Evolutionary conservation across 1,140 invertebrate species (phyloP).

Genomic region (Oncopodura yosiiana): DNA sequence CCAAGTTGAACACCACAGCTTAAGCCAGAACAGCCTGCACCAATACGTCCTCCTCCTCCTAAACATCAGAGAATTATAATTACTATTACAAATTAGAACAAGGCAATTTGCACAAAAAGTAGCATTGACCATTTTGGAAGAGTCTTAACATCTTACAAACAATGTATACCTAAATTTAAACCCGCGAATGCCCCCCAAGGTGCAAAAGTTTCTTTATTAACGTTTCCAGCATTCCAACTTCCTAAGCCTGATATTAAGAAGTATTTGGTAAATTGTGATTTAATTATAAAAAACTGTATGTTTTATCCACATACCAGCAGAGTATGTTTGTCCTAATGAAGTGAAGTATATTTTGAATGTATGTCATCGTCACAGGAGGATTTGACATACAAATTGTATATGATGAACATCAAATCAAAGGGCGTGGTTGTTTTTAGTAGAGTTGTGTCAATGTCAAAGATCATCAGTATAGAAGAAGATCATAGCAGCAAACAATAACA

Average conservation of each 20-base stretch:
- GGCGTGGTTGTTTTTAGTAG: no score
- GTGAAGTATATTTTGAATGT: no score
- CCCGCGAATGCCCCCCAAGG: conserved; percentile 26
- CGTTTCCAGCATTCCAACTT: conserved; percentile 16
- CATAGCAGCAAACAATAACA: no score
- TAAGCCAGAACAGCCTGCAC: conserved; percentile 22
- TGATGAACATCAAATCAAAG: no score
- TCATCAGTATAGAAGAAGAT: no score
- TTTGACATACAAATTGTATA: no score
- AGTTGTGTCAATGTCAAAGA: no score
- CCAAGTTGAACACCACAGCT: conserved; percentile 24
- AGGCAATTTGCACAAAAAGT: neutral
- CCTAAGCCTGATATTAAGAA: conserved; percentile 8
- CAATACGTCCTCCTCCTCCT: conserved; percentile 8
- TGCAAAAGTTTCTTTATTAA: conserved; percentile 11
- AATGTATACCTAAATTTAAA: conserved; percentile 15
- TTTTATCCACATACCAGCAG: neutral
- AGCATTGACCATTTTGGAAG: neutral
- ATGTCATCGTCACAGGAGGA: no score
- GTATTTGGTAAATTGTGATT: neutral
- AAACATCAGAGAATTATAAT: neutral
- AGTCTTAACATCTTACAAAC: neutral
- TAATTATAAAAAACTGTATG: neutral
- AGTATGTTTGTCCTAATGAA: neutral
- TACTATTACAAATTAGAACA: neutral